phyloP scores from a whole-genome alignment of 2,888 invertebrate genomes.

The Ligdia adustata region DNA sequence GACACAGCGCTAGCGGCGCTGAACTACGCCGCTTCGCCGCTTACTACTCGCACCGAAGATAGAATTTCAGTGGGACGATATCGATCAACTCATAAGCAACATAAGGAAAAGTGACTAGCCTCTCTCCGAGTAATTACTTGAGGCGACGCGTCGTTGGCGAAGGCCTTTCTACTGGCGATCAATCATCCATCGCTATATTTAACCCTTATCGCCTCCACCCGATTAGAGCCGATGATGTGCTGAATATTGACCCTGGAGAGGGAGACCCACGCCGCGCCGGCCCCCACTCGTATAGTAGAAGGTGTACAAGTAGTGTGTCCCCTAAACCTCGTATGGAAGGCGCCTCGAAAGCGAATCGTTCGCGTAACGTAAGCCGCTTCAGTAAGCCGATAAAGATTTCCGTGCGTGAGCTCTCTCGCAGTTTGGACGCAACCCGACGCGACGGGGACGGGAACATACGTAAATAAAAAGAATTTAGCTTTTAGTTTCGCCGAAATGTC shows the following conservation, averaged over 20 bases:
- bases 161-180: too few relatives aligned
- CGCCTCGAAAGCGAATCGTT: not conserved
- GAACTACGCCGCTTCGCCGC: too few relatives aligned
- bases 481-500: constrained; percentile 8
- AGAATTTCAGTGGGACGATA: too few relatives aligned
- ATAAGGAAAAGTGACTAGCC: too few relatives aligned
- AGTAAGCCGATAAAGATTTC: constrained; percentile 3
- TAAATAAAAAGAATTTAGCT: constrained; percentile 15
- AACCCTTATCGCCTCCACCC: not conserved
- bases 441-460: constrained; percentile 1
- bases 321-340: not conserved
- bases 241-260: too few relatives aligned
- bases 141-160: too few relatives aligned
- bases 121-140: too few relatives aligned
- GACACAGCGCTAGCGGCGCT: too few relatives aligned
- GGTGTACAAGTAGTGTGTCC: not conserved
- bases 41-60: too few relatives aligned
- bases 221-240: not conserved
- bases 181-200: not conserved
- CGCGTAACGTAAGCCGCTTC: not conserved
- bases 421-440: not conserved
- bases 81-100: too few relatives aligned
- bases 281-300: too few relatives aligned
- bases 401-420: not conserved
- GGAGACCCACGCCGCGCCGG: not conserved